Conservation (phyloP, 2,797 vertebrate genomes). For the Poliocrania exsul region DNA sequence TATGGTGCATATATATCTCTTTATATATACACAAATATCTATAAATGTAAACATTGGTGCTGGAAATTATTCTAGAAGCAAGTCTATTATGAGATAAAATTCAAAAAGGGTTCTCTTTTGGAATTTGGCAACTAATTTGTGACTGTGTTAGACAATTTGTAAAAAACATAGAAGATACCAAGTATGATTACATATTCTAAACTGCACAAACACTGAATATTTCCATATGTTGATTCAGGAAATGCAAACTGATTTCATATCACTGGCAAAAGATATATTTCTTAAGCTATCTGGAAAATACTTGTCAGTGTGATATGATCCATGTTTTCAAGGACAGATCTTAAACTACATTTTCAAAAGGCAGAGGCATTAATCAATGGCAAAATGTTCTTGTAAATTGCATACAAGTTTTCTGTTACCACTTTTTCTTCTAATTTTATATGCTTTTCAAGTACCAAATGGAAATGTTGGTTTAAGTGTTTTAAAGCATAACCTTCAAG, state of each 20-base stretch:
- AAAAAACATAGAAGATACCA: not conserved
- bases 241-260: slow-evolving; percentile 14
- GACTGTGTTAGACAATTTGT: not conserved
- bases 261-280: not conserved
- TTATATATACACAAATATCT: not conserved
- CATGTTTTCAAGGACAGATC: slow-evolving; percentile 23
- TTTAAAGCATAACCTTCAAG: not conserved
- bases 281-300: slow-evolving; percentile 18
- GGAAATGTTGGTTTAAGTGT: not conserved
- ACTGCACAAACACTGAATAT: not conserved
- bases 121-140: not conserved
- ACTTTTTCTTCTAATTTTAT: not conserved
- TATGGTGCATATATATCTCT: not conserved
- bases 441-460: not conserved
- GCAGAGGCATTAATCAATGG: slow-evolving; percentile 48
- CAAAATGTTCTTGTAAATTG: slow-evolving; percentile 33
- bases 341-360: slow-evolving; percentile 40
- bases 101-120: not conserved
- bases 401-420: not conserved
- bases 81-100: not conserved
- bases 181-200: not conserved
- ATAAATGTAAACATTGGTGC: not conserved
- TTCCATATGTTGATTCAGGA: not conserved
- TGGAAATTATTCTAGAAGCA: not conserved
- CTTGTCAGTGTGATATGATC: not conserved